Percentiles rank a stretch among this genome's conserved stretches.
phyloP scores from a whole-genome alignment of 1,140 invertebrate genomes.

The Neodiprion pinetum region DNA sequence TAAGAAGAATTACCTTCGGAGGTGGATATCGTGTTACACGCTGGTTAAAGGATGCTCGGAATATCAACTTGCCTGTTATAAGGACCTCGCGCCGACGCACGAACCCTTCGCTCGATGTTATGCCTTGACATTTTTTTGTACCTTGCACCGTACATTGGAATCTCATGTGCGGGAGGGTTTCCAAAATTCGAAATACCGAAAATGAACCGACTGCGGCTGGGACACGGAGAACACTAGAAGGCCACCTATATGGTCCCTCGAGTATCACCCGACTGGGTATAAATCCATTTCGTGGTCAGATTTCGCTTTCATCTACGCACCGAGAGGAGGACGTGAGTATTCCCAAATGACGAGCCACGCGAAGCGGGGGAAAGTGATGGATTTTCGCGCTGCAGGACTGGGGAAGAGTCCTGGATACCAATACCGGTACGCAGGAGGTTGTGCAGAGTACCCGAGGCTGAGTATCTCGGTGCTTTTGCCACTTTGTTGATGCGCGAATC shows the following conservation, averaged over 20 bases:
- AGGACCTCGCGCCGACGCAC: too few species aligned
- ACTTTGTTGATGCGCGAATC: constrained; percentile 9
- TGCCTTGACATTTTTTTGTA: too few species aligned
- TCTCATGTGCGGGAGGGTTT: too few species aligned
- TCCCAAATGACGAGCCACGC: constrained; percentile 42
- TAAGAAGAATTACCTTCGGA: constrained; percentile 5
- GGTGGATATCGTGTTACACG: not conserved
- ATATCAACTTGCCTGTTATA: not conserved
- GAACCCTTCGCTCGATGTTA: too few species aligned
- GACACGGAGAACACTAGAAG: too few species aligned
- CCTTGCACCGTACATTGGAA: too few species aligned
- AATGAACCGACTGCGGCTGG: too few species aligned
- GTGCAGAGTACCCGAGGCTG: constrained; percentile 8
- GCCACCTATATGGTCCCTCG: too few species aligned
- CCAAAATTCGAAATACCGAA: too few species aligned
- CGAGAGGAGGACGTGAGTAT: constrained; percentile 53
- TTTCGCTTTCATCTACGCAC: constrained; percentile 56
- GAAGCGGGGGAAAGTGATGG: constrained; percentile 35
- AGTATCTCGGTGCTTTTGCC: constrained; percentile 16
- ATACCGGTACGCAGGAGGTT: not conserved
- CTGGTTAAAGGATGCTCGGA: constrained; percentile 7
- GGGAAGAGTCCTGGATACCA: not conserved
- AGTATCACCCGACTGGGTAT: constrained; percentile 42
- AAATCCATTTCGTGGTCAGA: constrained; percentile 55
- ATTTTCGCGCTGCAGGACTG: constrained; percentile 16